These are phyloP conservation scores for Moxostoma hubbsi DNA, from an alignment of 2,797 vertebrate species.

Conservation along the genomic window DNA sequence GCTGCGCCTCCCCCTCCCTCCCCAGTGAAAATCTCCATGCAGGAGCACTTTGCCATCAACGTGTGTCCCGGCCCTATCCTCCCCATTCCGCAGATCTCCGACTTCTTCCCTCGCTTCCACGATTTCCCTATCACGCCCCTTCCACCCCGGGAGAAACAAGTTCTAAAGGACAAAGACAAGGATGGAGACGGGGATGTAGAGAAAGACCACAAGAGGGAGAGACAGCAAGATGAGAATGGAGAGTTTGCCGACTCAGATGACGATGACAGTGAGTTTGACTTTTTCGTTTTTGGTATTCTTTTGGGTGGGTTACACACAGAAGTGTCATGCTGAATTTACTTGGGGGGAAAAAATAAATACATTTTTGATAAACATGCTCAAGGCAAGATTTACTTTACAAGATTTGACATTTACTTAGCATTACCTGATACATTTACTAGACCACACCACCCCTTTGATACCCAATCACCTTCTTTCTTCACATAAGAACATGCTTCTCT, in stretches of 20 bases:
- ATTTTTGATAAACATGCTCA: no score
- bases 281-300: no score
- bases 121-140: conserved; percentile 80
- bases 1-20: conserved; percentile 76
- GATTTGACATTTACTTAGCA: no score
- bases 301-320: no score
- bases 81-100: conserved; percentile 92
- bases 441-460: neutral
- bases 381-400: no score
- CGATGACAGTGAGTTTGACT: conserved; percentile 79
- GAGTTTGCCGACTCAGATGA: conserved; percentile 78
- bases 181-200: conserved; percentile 64
- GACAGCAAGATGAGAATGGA: conserved; percentile 70
- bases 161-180: conserved; percentile 73
- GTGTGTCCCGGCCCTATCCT: conserved; percentile 92
- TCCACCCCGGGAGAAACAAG: conserved; percentile 79
- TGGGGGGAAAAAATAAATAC: no score
- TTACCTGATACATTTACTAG: no score
- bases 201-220: conserved; percentile 67
- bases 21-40: conserved; percentile 88
- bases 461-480: neutral
- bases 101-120: conserved; percentile 88
- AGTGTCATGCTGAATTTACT: no score
- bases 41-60: conserved; percentile 95
- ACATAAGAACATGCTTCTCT: neutral